Evolutionary conservation across 2,113 vertebrate species (phyloP).

Genomic region (Bufo gargarizans): DNA sequence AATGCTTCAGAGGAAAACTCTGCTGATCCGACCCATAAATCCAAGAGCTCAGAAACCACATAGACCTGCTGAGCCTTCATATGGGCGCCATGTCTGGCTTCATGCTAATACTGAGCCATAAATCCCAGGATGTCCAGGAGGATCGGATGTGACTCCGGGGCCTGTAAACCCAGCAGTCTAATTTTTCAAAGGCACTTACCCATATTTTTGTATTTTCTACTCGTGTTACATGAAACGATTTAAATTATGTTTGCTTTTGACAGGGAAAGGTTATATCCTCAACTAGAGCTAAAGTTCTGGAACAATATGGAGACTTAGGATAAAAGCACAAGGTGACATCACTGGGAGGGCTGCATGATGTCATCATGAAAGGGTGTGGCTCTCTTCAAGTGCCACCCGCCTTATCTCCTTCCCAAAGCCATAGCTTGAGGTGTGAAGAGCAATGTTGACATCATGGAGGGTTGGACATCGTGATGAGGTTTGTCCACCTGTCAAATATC

Average conservation of each 20-base stretch:
- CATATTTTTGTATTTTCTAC: too few species aligned
- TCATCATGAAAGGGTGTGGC: neutral
- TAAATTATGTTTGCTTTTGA: neutral
- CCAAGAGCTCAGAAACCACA: neutral
- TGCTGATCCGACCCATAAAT: neutral
- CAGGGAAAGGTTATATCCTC: neutral
- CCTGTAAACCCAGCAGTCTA: neutral
- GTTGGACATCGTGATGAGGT: too few species aligned
- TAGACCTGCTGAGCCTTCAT: neutral
- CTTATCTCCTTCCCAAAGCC: neutral
- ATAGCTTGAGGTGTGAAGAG: too few species aligned
- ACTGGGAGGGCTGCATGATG: neutral
- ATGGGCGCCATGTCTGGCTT: neutral
- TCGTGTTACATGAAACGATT: too few species aligned
- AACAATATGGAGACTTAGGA: neutral
- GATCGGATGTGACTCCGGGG: neutral
- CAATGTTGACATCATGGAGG: too few species aligned
- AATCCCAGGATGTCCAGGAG: neutral
- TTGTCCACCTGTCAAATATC: too few species aligned
- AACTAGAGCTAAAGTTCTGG: neutral
- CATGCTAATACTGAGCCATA: neutral
- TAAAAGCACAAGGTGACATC: neutral
- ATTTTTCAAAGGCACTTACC: neutral
- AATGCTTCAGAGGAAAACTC: neutral
- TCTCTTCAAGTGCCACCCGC: neutral